phyloP scores from a whole-genome alignment of 2,888 invertebrate genomes.

The Spicauda simplicius region DNA sequence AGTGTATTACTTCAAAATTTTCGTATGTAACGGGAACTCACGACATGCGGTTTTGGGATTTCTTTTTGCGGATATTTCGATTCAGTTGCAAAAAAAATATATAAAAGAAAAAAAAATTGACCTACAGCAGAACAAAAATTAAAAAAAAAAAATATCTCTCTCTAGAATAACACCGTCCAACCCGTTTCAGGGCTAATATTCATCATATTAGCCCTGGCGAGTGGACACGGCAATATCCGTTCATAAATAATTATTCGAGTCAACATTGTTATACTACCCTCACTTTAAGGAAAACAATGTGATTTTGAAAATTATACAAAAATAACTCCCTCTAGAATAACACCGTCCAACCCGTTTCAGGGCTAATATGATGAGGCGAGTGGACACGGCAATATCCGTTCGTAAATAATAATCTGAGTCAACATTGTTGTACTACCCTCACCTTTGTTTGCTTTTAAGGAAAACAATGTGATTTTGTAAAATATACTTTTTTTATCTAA shows the following conservation, averaged over 20 bases:
- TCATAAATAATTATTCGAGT: slow-evolving; percentile 14
- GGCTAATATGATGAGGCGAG: slow-evolving; percentile 23
- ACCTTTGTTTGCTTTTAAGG: background rate
- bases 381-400: slow-evolving; percentile 26
- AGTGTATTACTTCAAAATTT: no score
- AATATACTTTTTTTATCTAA: no score
- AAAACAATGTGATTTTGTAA: background rate
- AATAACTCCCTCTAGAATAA: slow-evolving; percentile 11
- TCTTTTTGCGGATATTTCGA: no score
- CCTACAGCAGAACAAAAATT: no score
- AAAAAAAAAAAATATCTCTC: background rate
- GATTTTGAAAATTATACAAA: no score
- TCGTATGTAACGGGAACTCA: no score
- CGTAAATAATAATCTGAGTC: slow-evolving; percentile 17
- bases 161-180: slow-evolving; percentile 14
- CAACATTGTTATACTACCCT: background rate
- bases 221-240: slow-evolving; percentile 27
- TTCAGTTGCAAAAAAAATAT: no score
- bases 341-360: slow-evolving; percentile 6
- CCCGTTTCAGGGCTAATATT: slow-evolving; percentile 18
- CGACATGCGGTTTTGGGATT: no score
- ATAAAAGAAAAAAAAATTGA: no score
- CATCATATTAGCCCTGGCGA: slow-evolving; percentile 11
- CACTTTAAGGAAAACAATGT: background rate
- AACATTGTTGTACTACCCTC: background rate